Conservation (phyloP, 2,797 vertebrate species). For the Sebastes steindachneri region DNA sequence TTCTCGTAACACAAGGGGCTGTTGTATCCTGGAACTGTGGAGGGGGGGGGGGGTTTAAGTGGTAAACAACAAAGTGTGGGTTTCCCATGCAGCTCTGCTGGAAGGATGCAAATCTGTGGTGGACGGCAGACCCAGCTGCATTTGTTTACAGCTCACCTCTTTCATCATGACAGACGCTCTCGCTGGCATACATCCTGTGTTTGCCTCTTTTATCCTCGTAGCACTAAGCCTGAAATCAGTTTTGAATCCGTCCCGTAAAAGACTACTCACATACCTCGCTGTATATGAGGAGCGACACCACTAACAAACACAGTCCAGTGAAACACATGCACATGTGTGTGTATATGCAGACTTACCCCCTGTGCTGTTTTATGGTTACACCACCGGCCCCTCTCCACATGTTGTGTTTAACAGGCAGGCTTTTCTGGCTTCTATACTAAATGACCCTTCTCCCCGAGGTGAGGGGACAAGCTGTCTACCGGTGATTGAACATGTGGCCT, state of each 20-base stretch:
- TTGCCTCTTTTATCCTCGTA: conserved; percentile 9
- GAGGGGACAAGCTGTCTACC: conserved; percentile 38
- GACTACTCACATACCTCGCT: background rate
- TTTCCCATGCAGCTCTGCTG: conserved; percentile 37
- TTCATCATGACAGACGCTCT: conserved; percentile 46
- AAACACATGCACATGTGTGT: conserved; percentile 13
- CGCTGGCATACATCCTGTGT: conserved; percentile 1
- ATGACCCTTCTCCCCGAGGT: conserved; percentile 41
- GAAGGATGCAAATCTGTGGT: background rate
- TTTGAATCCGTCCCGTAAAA: conserved; percentile 47
- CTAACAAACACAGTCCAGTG: conserved; percentile 25
- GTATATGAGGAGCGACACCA: conserved; percentile 33
- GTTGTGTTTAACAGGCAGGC: conserved; percentile 56
- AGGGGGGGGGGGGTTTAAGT: background rate
- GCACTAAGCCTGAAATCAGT: conserved; percentile 10
- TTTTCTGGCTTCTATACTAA: conserved; percentile 32
- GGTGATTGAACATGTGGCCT: conserved; percentile 59
- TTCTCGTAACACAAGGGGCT: conserved; percentile 30
- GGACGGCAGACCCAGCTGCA: conserved; percentile 45
- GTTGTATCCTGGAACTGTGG: conserved; percentile 2
- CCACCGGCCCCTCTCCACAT: conserved; percentile 38
- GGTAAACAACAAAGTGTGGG: conserved; percentile 6
- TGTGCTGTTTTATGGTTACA: conserved; percentile 46
- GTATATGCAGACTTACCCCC: conserved; percentile 25
- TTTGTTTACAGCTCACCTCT: conserved; percentile 57